Evolutionary conservation across 2,113 vertebrate genomes (phyloP).

Genomic region (Pterocles orientalis): DNA sequence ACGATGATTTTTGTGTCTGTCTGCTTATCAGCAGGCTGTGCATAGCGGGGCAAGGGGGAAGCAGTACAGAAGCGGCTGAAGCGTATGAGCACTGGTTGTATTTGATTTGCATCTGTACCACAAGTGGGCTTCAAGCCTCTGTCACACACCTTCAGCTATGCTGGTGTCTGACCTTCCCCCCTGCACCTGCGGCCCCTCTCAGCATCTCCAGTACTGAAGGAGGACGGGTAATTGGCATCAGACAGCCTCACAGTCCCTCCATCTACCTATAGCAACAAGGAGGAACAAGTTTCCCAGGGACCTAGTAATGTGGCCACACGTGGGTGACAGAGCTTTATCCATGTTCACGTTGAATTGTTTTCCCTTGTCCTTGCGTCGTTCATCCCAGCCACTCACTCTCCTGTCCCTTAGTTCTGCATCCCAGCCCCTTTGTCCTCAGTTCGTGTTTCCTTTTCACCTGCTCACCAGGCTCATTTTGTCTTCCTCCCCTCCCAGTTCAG

Average conservation of each 20-base stretch:
- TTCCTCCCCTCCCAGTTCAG: not conserved
- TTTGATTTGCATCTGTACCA: not conserved
- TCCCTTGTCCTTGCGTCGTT: not conserved
- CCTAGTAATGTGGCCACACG: not conserved
- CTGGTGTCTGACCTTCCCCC: not conserved
- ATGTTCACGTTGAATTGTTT: not conserved
- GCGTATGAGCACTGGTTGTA: not conserved
- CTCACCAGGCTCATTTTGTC: not conserved
- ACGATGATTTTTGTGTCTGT: not conserved
- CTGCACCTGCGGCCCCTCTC: not conserved
- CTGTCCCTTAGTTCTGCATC: not conserved
- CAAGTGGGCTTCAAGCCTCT: not conserved
- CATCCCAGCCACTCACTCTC: not conserved
- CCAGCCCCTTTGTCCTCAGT: not conserved
- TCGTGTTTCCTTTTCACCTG: not conserved
- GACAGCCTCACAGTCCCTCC: not conserved
- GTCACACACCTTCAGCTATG: not conserved
- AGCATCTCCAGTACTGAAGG: not conserved
- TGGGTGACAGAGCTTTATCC: not conserved
- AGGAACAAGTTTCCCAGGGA: not conserved
- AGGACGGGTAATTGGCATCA: not conserved
- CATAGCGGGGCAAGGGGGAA: not conserved
- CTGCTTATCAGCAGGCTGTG: not conserved
- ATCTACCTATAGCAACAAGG: not conserved
- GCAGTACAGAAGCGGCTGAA: not conserved